phyloP scores from a whole-genome alignment of 2,797 vertebrate species.

The Eurystomus glaucurus region DNA sequence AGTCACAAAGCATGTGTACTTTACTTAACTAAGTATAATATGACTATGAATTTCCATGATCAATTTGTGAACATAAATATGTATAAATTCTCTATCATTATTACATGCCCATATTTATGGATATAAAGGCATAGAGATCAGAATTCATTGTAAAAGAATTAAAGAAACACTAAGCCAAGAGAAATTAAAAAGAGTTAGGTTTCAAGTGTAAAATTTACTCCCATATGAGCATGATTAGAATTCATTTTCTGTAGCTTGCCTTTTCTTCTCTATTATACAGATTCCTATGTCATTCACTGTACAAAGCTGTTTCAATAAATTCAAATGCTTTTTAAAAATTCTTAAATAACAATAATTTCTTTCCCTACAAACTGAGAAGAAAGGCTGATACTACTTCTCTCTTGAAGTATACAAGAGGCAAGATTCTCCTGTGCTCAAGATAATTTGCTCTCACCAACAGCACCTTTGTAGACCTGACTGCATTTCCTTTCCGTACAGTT shows the following conservation, averaged over 20 bases:
- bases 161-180: too few relatives aligned
- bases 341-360: not conserved
- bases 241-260: not conserved
- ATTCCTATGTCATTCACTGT: not conserved
- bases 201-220: not conserved
- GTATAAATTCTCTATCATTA: not conserved
- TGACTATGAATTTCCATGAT: accelerated
- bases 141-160: not conserved
- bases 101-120: not conserved
- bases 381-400: not conserved
- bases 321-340: too few relatives aligned
- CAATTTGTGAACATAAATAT: not conserved
- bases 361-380: not conserved
- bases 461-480: not conserved
- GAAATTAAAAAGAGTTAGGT: not conserved
- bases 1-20: not conserved
- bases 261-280: not conserved
- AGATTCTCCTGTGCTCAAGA: not conserved
- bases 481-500: not conserved
- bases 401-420: not conserved
- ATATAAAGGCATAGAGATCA: not conserved
- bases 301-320: not conserved
- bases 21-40: not conserved
- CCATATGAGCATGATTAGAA: not conserved
- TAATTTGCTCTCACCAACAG: not conserved